phyloP scores from a whole-genome alignment of 2,797 vertebrate species.

The Manis javanica region DNA sequence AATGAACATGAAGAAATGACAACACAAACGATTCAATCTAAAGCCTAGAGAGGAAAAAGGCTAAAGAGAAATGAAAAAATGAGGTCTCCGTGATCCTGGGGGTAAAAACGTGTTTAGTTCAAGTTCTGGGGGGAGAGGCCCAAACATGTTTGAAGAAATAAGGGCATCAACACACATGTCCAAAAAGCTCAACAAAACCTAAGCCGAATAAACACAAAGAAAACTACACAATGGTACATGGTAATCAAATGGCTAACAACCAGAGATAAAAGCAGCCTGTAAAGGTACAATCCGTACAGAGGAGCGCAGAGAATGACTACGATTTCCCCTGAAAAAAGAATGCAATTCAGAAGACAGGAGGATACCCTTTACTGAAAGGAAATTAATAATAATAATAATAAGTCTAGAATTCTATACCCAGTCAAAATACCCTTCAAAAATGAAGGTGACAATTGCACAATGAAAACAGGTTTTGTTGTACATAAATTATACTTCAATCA shows the following conservation, averaged over 20 bases:
- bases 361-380: accelerated
- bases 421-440: not conserved
- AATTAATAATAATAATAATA: too few relatives aligned
- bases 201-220: not conserved
- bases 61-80: too few relatives aligned
- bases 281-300: too few relatives aligned
- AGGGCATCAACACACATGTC: accelerated
- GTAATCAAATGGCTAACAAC: too few relatives aligned
- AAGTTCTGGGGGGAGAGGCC: too few relatives aligned
- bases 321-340: accelerated
- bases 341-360: not conserved
- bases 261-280: not conserved
- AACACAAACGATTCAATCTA: accelerated
- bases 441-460: accelerated
- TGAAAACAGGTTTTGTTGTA: accelerated
- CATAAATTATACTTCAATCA: accelerated
- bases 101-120: not conserved
- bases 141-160: too few relatives aligned
- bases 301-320: accelerated
- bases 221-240: too few relatives aligned
- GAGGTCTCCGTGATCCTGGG: not conserved
- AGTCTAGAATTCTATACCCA: not conserved
- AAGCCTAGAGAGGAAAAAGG: too few relatives aligned
- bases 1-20: accelerated
- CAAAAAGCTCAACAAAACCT: not conserved